Evolutionary conservation across 2,888 invertebrate species (phyloP).

Genomic region (Ethmia dodecea): DNA sequence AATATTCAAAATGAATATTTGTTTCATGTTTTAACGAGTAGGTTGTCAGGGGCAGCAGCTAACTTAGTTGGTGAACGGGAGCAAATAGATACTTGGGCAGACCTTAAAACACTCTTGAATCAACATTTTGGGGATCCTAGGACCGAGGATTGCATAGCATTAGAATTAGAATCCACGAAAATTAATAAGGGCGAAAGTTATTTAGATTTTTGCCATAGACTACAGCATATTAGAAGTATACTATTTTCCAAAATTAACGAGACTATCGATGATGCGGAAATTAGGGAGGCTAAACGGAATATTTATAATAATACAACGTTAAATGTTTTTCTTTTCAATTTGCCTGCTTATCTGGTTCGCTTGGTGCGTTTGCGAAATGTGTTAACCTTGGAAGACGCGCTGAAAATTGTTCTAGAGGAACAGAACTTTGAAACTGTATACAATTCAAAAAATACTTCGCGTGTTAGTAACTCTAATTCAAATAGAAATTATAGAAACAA

Average conservation of each 20-base stretch:
- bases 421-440: slow-evolving; percentile 2
- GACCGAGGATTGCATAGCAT: slow-evolving; percentile 13
- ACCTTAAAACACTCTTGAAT: slow-evolving; percentile 8
- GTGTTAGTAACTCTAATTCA: too few relatives aligned
- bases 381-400: neutral
- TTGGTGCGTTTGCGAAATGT: slow-evolving; percentile 4
- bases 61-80: slow-evolving; percentile 1
- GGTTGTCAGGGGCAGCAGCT: slow-evolving; percentile 1
- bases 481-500: slow-evolving; percentile 1
- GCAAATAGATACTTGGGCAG: slow-evolving; percentile 6
- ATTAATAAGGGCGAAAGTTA: slow-evolving; percentile 10
- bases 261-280: slow-evolving; percentile 1
- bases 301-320: slow-evolving; percentile 17
- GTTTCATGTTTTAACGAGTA: slow-evolving; percentile 2
- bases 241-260: slow-evolving; percentile 8
- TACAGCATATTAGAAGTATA: slow-evolving; percentile 9
- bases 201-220: slow-evolving; percentile 15
- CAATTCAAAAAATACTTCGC: neutral
- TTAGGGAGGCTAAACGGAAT: slow-evolving; percentile 4
- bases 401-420: slow-evolving; percentile 1
- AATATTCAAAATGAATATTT: neutral
- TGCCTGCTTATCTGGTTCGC: slow-evolving; percentile 11
- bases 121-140: slow-evolving; percentile 18
- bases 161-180: slow-evolving; percentile 11
- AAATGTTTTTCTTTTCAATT: slow-evolving; percentile 15